Evolutionary conservation across 2,888 invertebrate genomes (phyloP).

Genomic region (Cephus nigrinus): DNA sequence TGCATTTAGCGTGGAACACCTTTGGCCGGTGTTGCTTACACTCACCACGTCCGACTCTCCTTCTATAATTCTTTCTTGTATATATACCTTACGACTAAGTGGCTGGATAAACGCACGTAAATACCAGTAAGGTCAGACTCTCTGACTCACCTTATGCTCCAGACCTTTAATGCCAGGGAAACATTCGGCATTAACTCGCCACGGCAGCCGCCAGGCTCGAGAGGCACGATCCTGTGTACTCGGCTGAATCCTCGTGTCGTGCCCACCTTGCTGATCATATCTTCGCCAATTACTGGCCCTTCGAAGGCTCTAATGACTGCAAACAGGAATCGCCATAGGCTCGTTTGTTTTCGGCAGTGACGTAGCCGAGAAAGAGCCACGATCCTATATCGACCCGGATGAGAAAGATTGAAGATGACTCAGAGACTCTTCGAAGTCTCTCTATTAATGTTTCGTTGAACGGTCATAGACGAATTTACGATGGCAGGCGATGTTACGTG

Average conservation of each 20-base stretch:
- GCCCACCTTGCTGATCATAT: constrained; percentile 40
- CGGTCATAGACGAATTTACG: not conserved
- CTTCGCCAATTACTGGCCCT: constrained; percentile 41
- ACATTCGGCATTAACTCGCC: not conserved
- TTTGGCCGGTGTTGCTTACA: constrained; percentile 23
- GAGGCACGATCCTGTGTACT: constrained; percentile 9
- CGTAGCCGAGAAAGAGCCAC: constrained; percentile 11
- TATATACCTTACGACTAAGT: constrained; percentile 13
- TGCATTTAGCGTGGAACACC: constrained; percentile 36
- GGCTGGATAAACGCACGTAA: constrained; percentile 17
- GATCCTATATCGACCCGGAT: constrained; percentile 18
- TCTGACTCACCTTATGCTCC: constrained; percentile 13
- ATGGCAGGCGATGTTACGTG: not conserved
- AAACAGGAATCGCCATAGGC: constrained; percentile 27
- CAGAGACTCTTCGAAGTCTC: not conserved
- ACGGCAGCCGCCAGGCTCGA: not conserved
- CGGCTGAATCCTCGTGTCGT: constrained; percentile 27
- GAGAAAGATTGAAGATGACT: constrained; percentile 4
- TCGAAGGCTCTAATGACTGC: constrained; percentile 39
- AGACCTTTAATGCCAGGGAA: not conserved
- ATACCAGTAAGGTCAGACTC: constrained; percentile 9
- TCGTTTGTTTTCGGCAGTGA: not conserved
- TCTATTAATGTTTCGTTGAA: not conserved
- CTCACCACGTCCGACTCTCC: not conserved
- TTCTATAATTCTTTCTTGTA: constrained; percentile 11